A percentile compares a stretch with the other conserved stretches of the same genome.
These are phyloP conservation scores for Mylabris sibirica DNA, from an alignment of 2,888 invertebrate species.

Conservation along the genomic window DNA sequence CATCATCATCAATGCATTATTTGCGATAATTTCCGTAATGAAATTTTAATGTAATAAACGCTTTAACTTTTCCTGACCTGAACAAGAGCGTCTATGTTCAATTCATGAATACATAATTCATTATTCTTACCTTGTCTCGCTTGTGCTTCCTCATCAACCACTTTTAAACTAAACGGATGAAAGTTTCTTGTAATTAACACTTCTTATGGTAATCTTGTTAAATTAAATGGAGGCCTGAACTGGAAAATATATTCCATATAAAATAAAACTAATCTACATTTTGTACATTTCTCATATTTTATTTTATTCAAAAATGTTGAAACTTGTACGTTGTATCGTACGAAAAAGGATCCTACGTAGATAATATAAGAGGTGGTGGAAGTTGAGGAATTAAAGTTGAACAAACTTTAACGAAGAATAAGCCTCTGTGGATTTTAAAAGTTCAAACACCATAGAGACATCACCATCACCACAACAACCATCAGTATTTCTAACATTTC, in stretches of 20 bases:
- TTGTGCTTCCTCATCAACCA: not conserved
- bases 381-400: constrained; percentile 35
- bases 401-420: constrained; percentile 39
- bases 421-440: constrained; percentile 45
- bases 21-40: constrained; percentile 37
- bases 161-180: constrained; percentile 28
- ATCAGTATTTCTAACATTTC: constrained; percentile 33
- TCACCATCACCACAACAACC: not conserved
- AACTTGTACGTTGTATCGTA: not conserved
- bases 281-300: constrained; percentile 52
- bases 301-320: constrained; percentile 29
- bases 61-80: constrained; percentile 36
- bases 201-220: constrained; percentile 54
- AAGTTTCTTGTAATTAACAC: constrained; percentile 52
- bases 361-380: not conserved
- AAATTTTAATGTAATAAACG: constrained; percentile 36
- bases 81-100: constrained; percentile 32
- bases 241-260: constrained; percentile 52
- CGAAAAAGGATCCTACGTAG: not conserved
- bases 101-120: constrained; percentile 53
- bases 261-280: constrained; percentile 57
- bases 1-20: constrained; percentile 27
- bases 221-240: constrained; percentile 54
- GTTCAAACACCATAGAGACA: constrained; percentile 31
- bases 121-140: not conserved